These are phyloP conservation scores for Ophioninae sp. DNA, from an alignment of 2,888 invertebrate species.

Conservation along the genomic window DNA sequence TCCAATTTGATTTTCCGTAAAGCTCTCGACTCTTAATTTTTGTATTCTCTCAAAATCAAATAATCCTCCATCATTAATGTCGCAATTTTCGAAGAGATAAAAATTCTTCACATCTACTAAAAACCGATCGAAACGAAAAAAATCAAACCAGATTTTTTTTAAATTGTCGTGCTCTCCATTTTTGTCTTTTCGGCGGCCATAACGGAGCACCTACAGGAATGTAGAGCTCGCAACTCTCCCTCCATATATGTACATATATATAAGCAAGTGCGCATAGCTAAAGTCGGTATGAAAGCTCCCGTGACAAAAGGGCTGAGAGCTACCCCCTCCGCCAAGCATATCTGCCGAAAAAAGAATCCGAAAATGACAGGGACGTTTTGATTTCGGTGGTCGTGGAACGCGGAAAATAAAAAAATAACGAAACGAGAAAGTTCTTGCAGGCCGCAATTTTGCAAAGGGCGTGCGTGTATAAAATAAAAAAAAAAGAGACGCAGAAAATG, in stretches of 20 bases:
- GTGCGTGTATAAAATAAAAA: slow-evolving; percentile 11
- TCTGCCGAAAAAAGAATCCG: background rate
- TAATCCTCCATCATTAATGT: background rate
- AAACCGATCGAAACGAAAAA: background rate
- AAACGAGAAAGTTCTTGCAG: slow-evolving; percentile 38
- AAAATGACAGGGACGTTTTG: slow-evolving; percentile 21
- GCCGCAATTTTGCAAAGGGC: slow-evolving; percentile 42
- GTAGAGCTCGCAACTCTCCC: slow-evolving; percentile 4
- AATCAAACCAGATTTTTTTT: background rate
- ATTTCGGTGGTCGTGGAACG: slow-evolving; percentile 45
- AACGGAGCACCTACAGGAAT: slow-evolving; percentile 25
- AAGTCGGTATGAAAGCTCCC: slow-evolving; percentile 24
- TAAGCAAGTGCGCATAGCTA: slow-evolving; percentile 5
- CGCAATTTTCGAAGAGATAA: background rate
- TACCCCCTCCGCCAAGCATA: background rate
- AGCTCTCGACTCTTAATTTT: background rate
- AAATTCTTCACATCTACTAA: background rate
- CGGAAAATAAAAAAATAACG: slow-evolving; percentile 39
- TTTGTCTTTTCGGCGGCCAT: slow-evolving; percentile 32
- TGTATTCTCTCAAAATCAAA: background rate
- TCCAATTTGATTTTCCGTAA: background rate
- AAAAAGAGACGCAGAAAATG: slow-evolving; percentile 17
- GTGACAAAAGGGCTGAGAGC: slow-evolving; percentile 12
- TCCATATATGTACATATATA: background rate
- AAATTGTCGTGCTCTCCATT: background rate